Evolutionary conservation across 2,888 invertebrate genomes (phyloP).

Genomic region (Amblyjoppa proteus): DNA sequence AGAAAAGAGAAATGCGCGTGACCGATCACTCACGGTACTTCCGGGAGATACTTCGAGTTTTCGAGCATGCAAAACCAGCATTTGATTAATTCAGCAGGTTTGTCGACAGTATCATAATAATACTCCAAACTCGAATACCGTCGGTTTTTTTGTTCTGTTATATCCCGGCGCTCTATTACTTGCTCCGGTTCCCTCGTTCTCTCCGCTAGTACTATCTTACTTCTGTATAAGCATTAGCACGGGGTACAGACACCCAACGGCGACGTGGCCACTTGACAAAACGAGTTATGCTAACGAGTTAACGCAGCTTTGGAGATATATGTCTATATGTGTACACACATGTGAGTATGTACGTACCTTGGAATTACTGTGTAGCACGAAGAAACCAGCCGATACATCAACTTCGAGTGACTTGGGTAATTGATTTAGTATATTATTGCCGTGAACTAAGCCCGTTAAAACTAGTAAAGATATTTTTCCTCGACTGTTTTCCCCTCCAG

Average conservation of each 20-base stretch:
- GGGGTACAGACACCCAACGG: constrained; percentile 57
- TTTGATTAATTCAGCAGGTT: constrained; percentile 64
- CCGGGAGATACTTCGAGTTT: neutral
- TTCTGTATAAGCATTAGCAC: constrained; percentile 59
- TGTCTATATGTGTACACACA: constrained; percentile 14
- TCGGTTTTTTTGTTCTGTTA: constrained; percentile 49
- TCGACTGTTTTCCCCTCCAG: constrained; percentile 33
- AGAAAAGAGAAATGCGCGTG: neutral
- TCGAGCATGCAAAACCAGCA: constrained; percentile 38
- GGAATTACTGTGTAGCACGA: constrained; percentile 59
- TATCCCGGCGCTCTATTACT: constrained; percentile 50
- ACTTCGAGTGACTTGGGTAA: constrained; percentile 63
- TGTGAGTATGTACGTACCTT: constrained; percentile 31
- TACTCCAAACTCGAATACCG: constrained; percentile 41
- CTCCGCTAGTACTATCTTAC: constrained; percentile 44
- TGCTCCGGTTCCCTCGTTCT: constrained; percentile 30
- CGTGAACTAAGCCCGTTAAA: constrained; percentile 49
- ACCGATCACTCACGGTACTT: neutral
- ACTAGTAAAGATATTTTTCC: constrained; percentile 56
- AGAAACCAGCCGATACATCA: constrained; percentile 67
- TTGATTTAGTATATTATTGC: constrained; percentile 68
- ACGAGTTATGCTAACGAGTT: constrained; percentile 70
- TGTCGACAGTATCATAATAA: constrained; percentile 62
- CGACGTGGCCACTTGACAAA: constrained; percentile 66
- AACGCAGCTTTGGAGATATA: constrained; percentile 41